Base-by-base conservation (phyloP, 2,888 invertebrate genomes). In the Thelaira solivaga region DNA sequence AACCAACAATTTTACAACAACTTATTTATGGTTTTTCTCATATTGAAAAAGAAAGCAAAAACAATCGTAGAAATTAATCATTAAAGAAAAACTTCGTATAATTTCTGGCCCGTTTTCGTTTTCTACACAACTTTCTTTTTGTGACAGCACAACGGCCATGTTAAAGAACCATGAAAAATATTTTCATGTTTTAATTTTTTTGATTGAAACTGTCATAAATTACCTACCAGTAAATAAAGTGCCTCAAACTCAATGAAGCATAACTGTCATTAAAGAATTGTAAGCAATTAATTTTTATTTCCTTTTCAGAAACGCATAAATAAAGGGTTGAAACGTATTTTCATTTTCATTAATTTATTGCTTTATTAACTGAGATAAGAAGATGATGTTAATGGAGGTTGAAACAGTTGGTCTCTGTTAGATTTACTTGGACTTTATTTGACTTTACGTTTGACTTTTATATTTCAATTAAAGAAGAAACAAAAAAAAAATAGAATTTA, bases 181-280 rank as follows among this genome's bases (percentile, higher is more conserved):
- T 26, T 41, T 45, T 47, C 20, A 64, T 2, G 16, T 55, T 72
- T 45, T 55, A 34, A 16, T 47, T 29, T 53, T 47, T 72, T 55
- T 64, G 6, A 57, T 22, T 55, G 47, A 57, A 55, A 55, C 39
- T 64, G 64, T 43, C 72, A 72, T 72, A 72, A 72, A 72, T 47
- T 29, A 64, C 64, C 39, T 29, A 64, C 64, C 39, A 45, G 55
- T 64, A 64, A 72, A 57, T 64, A 47, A 64, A 47, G 22, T 43
- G 43, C 11, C 59, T 61, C 45, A 53, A 53, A 75, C 45, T 39
- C 74, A 75, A 75, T 75, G 74, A 61, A 67, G 67, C 74, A 68
- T 75, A 61, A 59, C 67, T 53, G 67, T 41, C 74, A 62, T 68
- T 75, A 61, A 67, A 67, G 74, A 67, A 61, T 74, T 45, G 74